phyloP scores from a whole-genome alignment of 2,888 invertebrate species.

The Cephalotes varians region DNA sequence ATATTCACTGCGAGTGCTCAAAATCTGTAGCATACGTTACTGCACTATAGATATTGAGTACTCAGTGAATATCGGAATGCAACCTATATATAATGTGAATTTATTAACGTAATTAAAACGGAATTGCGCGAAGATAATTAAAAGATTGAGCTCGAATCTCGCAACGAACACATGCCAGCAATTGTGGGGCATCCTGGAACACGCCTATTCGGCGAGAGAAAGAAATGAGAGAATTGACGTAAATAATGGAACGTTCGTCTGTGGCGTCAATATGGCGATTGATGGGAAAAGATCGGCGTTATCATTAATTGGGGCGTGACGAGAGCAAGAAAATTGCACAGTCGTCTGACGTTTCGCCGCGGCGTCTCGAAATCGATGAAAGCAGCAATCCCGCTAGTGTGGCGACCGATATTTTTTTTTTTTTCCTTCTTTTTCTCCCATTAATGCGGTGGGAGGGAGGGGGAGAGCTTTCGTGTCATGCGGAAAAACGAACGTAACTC shows the following conservation, averaged over 20 bases:
- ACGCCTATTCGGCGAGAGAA: not conserved
- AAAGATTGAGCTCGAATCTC: not conserved
- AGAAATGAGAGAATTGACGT: not conserved
- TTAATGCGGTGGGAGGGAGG: not conserved
- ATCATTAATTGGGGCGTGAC: conserved; percentile 37
- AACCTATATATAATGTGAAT: too few species aligned
- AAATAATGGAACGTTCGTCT: conserved; percentile 12
- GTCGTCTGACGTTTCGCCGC: conserved; percentile 15
- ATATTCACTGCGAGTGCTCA: too few species aligned
- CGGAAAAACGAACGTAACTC: conserved; percentile 43
- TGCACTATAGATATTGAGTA: too few species aligned
- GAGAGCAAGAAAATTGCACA: conserved; percentile 22
- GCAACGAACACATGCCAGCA: not conserved
- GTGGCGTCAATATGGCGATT: not conserved
- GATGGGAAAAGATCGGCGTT: conserved; percentile 8
- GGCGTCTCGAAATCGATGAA: conserved; percentile 41
- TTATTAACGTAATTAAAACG: not conserved
- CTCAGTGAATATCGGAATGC: too few species aligned
- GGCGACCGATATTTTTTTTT: conserved; percentile 3
- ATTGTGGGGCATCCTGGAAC: not conserved
- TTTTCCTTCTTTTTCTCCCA: not conserved
- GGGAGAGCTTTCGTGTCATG: not conserved
- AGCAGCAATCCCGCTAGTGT: not conserved
- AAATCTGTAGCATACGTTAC: too few species aligned
- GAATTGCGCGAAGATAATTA: not conserved